Percentiles rank a stretch among this genome's conserved stretches.
These are phyloP conservation scores for Drosophila leonis DNA, from an alignment of 2,888 invertebrate genomes.

Conservation along the genomic window DNA sequence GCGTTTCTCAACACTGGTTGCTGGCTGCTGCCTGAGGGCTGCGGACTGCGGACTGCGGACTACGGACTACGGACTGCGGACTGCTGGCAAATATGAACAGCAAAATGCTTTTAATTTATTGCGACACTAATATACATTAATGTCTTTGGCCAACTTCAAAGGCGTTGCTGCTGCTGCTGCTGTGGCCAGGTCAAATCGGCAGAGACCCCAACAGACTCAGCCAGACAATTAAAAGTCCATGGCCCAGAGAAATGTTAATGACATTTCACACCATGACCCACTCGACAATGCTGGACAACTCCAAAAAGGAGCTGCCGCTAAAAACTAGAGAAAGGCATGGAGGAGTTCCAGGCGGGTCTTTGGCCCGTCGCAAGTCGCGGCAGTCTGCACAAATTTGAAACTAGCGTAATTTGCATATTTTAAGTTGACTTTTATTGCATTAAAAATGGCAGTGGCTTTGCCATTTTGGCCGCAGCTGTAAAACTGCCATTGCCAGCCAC, in stretches of 20 bases:
- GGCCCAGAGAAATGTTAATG: slow-evolving; percentile 81
- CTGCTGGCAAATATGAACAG: slow-evolving; percentile 75
- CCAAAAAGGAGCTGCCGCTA: slow-evolving; percentile 18
- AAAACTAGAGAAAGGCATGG: background rate
- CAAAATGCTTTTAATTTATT: slow-evolving; percentile 81
- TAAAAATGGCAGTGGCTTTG: slow-evolving; percentile 79
- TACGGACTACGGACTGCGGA: slow-evolving; percentile 14
- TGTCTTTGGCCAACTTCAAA: slow-evolving; percentile 74
- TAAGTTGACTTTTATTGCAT: slow-evolving; percentile 84
- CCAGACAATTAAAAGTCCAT: slow-evolving; percentile 77
- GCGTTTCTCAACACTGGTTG: slow-evolving; percentile 35
- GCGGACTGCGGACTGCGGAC: too few relatives aligned
- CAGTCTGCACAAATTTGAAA: slow-evolving; percentile 79
- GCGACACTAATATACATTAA: slow-evolving; percentile 81
- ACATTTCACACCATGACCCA: slow-evolving; percentile 70
- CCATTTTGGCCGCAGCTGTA: slow-evolving; percentile 74
- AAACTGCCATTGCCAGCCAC: slow-evolving; percentile 48
- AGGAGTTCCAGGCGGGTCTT: background rate
- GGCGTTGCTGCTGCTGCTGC: slow-evolving; percentile 14
- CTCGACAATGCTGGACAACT: slow-evolving; percentile 32
- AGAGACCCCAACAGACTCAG: slow-evolving; percentile 29
- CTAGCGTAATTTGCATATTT: slow-evolving; percentile 82
- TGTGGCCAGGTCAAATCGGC: slow-evolving; percentile 40
- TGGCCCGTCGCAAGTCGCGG: slow-evolving; percentile 43
- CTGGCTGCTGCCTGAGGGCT: slow-evolving; percentile 18